Evolutionary conservation across 2,888 invertebrate genomes (phyloP).

Genomic region (Acronicta leporina): DNA sequence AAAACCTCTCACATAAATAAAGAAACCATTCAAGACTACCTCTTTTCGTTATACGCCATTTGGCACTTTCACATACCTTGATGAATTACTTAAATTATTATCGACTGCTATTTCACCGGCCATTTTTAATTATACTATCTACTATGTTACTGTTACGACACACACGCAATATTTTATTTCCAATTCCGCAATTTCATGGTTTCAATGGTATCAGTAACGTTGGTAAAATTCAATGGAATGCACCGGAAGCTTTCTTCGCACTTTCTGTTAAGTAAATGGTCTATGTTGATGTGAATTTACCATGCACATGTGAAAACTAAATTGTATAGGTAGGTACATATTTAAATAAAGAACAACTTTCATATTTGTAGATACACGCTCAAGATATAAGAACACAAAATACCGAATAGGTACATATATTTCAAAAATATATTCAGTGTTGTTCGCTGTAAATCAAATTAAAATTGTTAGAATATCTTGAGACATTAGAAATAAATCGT

Average conservation of each 20-base stretch:
- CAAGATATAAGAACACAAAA: no score
- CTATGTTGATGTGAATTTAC: slow-evolving; percentile 13
- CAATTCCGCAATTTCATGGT: slow-evolving; percentile 22
- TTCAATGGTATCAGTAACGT: background rate
- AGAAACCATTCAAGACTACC: no score
- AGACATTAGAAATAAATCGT: background rate
- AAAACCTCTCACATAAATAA: background rate
- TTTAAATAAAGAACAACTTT: no score
- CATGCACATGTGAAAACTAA: no score
- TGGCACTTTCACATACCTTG: slow-evolving; percentile 28
- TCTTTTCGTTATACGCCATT: background rate
- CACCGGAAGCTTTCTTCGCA: slow-evolving; percentile 15
- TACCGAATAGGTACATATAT: no score
- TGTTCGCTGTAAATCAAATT: no score
- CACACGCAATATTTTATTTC: slow-evolving; percentile 21
- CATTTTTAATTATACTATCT: slow-evolving; percentile 17
- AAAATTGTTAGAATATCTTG: no score
- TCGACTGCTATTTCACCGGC: slow-evolving; percentile 4
- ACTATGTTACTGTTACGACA: slow-evolving; percentile 5
- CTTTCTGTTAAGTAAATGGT: slow-evolving; percentile 2
- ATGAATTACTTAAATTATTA: slow-evolving; percentile 23
- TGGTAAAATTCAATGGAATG: slow-evolving; percentile 15
- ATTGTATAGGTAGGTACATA: no score
- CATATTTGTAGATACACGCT: no score
- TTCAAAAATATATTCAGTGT: no score